Percentiles rank a stretch among this genome's conserved stretches.
Conservation (phyloP, 2,888 invertebrate species). For the Drosophila greeni region DNA sequence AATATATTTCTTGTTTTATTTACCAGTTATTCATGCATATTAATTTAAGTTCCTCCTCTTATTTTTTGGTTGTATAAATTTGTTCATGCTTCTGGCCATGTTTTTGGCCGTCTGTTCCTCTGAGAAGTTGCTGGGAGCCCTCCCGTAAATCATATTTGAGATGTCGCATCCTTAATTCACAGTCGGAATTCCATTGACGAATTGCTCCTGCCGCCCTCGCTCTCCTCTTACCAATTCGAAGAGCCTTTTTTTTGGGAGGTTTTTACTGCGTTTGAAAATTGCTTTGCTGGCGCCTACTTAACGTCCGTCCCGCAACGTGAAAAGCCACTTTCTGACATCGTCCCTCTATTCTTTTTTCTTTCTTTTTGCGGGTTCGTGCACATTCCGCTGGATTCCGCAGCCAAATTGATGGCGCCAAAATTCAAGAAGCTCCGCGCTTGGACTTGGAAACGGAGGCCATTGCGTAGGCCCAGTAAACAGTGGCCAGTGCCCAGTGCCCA, state of each 20-base stretch:
- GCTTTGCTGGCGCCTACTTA: conserved; percentile 67
- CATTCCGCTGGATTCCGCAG: conserved; percentile 67
- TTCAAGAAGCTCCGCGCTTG: conserved; percentile 54
- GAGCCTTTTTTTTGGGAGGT: background rate
- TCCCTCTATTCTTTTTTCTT: conserved; percentile 32
- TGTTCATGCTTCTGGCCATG: background rate
- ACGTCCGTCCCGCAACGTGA: conserved; percentile 48
- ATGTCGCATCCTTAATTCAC: conserved; percentile 63
- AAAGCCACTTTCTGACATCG: conserved; percentile 54
- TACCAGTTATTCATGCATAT: conserved; percentile 29
- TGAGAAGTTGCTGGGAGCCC: background rate
- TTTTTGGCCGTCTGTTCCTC: background rate
- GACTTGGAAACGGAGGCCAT: conserved; percentile 8
- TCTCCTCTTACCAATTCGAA: conserved; percentile 13
- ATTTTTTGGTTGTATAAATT: conserved; percentile 10
- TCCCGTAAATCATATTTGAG: conserved; percentile 67
- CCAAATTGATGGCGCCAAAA: conserved; percentile 75
- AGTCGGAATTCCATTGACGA: conserved; percentile 70
- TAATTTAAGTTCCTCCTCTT: conserved; percentile 1
- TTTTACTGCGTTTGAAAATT: conserved; percentile 55
- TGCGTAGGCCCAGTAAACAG: conserved; percentile 5
- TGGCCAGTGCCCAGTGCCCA: conserved; percentile 27
- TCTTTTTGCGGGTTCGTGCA: conserved; percentile 46
- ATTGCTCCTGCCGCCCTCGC: conserved; percentile 31
- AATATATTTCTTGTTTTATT: background rate